Conservation (phyloP, 2,113 vertebrate species). For the Herpetotheres cachinnans region DNA sequence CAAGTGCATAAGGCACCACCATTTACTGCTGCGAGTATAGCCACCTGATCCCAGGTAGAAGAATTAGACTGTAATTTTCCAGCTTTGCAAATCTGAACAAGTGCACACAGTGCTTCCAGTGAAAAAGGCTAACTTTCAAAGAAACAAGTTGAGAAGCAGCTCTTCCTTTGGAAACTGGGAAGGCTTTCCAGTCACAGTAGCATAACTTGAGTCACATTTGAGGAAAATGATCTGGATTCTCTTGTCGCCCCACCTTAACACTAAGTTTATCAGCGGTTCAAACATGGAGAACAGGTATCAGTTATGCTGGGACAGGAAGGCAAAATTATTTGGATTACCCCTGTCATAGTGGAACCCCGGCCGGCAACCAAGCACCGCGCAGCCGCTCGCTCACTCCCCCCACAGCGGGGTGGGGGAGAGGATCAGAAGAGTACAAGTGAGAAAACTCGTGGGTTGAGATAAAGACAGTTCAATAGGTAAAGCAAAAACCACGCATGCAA, state of each 20-base stretch:
- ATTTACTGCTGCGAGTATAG: rapidly evolving
- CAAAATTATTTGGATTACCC: background rate
- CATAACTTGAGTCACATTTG: background rate
- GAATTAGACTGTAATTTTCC: background rate
- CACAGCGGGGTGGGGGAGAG: no score
- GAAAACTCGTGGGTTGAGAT: no score
- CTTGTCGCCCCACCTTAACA: background rate
- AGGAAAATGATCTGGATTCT: background rate
- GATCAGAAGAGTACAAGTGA: no score
- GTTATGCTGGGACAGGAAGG: background rate
- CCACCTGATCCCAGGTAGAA: background rate
- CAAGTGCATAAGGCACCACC: background rate
- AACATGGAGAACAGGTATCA: background rate
- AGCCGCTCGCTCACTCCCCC: no score
- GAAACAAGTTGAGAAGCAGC: background rate
- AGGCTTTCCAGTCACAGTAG: background rate
- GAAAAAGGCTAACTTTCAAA: background rate
- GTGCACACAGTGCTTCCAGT: background rate
- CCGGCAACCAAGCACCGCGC: no score
- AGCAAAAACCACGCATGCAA: no score
- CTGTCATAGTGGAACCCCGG: no score
- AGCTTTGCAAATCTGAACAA: background rate
- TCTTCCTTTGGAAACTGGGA: background rate
- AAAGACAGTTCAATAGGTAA: no score
- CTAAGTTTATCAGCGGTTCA: background rate